Evolutionary conservation across 2,113 vertebrate genomes (phyloP).

Genomic region (Ptyas mucosa): DNA sequence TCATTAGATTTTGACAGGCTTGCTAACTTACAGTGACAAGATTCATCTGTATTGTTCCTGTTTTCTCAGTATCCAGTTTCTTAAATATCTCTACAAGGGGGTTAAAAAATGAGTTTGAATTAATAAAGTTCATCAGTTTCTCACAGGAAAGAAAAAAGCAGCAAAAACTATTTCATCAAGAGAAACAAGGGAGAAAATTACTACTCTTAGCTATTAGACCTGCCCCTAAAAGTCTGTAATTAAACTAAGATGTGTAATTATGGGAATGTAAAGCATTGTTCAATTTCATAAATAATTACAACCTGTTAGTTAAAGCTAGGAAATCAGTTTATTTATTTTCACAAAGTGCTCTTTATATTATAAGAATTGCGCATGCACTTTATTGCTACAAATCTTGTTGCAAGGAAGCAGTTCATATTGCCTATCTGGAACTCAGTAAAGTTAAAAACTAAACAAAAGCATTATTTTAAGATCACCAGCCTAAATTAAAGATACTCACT

Average conservation of each 20-base stretch:
- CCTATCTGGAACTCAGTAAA: neutral
- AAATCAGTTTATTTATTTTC: neutral
- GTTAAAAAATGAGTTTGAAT: neutral
- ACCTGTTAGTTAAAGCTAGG: neutral
- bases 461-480: neutral
- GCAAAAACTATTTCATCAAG: neutral
- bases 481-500: conserved; percentile 62
- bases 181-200: neutral
- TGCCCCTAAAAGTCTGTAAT: neutral
- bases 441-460: neutral
- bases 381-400: neutral
- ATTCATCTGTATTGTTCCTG: conserved; percentile 67
- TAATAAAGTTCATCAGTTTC: neutral
- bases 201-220: neutral
- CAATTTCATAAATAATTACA: neutral
- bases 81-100: conserved; percentile 71
- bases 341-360: neutral
- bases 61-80: conserved; percentile 71
- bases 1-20: neutral
- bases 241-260: neutral
- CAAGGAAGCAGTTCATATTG: neutral
- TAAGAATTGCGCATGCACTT: neutral
- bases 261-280: neutral
- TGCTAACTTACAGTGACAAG: conserved; percentile 67
- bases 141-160: neutral